phyloP scores from a whole-genome alignment of 1,140 invertebrate species.

The Tenebrio molitor region DNA sequence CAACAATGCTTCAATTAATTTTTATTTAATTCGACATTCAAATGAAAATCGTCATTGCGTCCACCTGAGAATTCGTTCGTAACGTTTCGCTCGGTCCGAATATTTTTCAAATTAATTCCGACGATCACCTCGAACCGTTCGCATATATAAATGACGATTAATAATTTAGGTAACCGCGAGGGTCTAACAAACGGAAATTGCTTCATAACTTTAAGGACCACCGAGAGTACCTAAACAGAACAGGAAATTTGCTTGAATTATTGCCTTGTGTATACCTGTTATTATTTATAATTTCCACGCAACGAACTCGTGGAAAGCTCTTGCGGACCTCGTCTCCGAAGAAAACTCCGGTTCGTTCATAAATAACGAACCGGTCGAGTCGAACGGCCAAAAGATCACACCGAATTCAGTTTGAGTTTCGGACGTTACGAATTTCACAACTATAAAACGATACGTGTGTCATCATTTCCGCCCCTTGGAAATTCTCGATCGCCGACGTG shows the following conservation, averaged over 20 bases:
- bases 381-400: no score
- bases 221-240: not conserved
- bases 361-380: no score
- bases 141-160: not conserved
- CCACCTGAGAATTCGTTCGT: no score
- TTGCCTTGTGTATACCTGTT: slow-evolving; percentile 2
- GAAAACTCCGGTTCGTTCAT: not conserved
- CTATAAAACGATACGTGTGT: no score
- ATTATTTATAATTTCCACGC: slow-evolving; percentile 5
- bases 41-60: no score
- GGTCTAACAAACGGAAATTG: slow-evolving; percentile 16
- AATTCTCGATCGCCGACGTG: not conserved
- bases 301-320: not conserved
- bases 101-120: no score
- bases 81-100: no score
- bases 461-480: not conserved
- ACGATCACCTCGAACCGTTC: no score
- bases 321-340: no score
- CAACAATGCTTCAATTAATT: no score
- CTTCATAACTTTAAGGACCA: slow-evolving; percentile 29
- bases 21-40: no score
- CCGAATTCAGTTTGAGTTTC: no score
- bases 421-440: not conserved
- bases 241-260: slow-evolving; percentile 4
- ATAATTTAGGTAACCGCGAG: slow-evolving; percentile 13